Evolutionary conservation across 2,797 vertebrate genomes (phyloP), one percentile per base, ranked within the genome.

Genomic region (Acipenser transmontanus): DNA sequence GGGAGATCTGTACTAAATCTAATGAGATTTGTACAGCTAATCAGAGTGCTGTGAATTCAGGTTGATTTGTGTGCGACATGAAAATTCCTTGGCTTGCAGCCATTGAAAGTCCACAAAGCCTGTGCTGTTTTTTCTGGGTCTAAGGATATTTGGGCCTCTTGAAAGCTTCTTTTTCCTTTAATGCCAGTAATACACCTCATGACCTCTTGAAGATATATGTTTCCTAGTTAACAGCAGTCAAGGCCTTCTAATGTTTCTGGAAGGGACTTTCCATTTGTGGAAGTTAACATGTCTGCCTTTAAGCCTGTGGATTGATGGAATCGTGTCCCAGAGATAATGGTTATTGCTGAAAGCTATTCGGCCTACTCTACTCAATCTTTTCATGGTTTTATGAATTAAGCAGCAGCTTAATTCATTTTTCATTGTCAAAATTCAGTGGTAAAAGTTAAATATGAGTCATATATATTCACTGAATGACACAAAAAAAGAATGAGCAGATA

Each of bases 281-380:
- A 51, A 51, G 60, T 61, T 50, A 73, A 11, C 50, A 34, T 51
- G 20, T 57, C n/a, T 12, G 17, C 66, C 69, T 72, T 71, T 63
- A 75, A 49, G 17, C n/a, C 47, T n/a, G 13, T 71, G 62, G 68
- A 50, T 49, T 61, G 69, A 66, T 68, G 50, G 59, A 62, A 47
- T 59, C 12, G 61, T 68, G 70, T 17, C 52, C 12, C 50, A 48
- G 51, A 71, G 63, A 66, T 71, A 70, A 75, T 66, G 61, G n/a
- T 49, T 54, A 47, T 61, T 59, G 68, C 68, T 75, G 17, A 71
- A 50, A 65, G 66, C 69, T 34, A 54, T 61, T 61, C 62, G 47
- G 65, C 13, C 71, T 66, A 47, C 50, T 49, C 66, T 66, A 34
- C 52, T 47, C 62, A 66, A 50, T 48, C 48, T 50, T 51, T 13